Evolutionary conservation across 2,888 invertebrate species (phyloP).

Genomic region (Macroteleia sp.): DNA sequence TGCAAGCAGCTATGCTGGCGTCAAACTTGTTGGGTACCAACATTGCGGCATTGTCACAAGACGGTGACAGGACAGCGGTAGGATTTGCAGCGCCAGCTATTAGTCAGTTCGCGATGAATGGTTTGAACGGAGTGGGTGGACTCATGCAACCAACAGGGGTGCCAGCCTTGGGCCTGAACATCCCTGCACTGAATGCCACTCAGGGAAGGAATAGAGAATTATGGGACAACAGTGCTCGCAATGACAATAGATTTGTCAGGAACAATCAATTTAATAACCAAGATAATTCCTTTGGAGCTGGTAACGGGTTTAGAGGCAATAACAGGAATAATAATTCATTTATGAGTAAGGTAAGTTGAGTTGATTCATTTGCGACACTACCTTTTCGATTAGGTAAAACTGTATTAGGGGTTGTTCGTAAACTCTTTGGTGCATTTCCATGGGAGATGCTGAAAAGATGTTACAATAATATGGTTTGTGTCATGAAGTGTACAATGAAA

Average conservation of each 20-base stretch:
- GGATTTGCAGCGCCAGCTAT: slow-evolving; percentile 71
- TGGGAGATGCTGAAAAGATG: too few relatives aligned
- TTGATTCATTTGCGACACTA: too few relatives aligned
- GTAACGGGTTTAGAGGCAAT: slow-evolving; percentile 60
- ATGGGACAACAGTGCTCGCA: slow-evolving; percentile 39
- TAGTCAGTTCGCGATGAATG: slow-evolving; percentile 77
- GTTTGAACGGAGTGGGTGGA: slow-evolving; percentile 76
- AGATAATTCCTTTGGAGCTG: slow-evolving; percentile 61
- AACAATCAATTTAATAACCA: slow-evolving; percentile 71
- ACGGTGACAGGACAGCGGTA: slow-evolving; percentile 48
- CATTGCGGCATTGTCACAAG: slow-evolving; percentile 73
- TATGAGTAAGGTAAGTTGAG: slow-evolving; percentile 31
- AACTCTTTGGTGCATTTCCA: too few relatives aligned
- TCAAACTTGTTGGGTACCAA: slow-evolving; percentile 78
- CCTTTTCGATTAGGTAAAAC: too few relatives aligned
- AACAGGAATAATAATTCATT: slow-evolving; percentile 37
- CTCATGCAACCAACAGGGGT: slow-evolving; percentile 68
- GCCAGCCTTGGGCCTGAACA: slow-evolving; percentile 59
- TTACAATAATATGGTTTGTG: too few relatives aligned
- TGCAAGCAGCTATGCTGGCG: slow-evolving; percentile 77
- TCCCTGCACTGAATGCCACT: slow-evolving; percentile 48
- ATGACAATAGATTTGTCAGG: slow-evolving; percentile 70
- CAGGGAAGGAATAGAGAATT: slow-evolving; percentile 78
- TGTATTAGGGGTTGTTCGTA: background rate
- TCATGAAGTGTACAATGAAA: too few relatives aligned